These are phyloP conservation scores for Ennomos fuscantarius DNA, from an alignment of 2,888 invertebrate species.

Conservation along the genomic window DNA sequence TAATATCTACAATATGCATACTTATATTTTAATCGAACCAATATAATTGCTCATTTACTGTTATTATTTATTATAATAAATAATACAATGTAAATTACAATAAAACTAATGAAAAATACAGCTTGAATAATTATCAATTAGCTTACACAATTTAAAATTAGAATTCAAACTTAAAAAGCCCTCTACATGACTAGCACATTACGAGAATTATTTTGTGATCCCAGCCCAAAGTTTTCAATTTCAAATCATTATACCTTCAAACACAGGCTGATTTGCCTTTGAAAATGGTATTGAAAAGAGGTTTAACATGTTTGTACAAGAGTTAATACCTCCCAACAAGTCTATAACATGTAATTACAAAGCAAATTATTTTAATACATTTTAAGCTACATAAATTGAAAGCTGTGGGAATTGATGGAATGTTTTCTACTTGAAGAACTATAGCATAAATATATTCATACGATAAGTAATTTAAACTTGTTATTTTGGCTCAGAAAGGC, in stretches of 20 bases:
- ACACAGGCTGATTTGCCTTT: constrained; percentile 1
- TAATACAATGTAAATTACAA: too few species aligned
- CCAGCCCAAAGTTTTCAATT: constrained; percentile 2
- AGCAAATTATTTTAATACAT: constrained; percentile 10
- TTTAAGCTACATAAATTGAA: constrained; percentile 19
- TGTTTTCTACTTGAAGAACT: constrained; percentile 29
- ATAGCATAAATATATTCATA: constrained; percentile 23
- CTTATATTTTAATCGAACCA: too few species aligned
- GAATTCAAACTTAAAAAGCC: neutral
- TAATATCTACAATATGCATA: too few species aligned
- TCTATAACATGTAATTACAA: constrained; percentile 12
- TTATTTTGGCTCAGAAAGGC: constrained; percentile 32
- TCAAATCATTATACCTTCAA: constrained; percentile 2
- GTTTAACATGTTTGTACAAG: constrained; percentile 7
- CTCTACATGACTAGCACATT: neutral
- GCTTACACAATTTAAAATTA: too few species aligned
- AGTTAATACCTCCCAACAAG: constrained; percentile 10
- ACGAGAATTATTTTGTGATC: neutral
- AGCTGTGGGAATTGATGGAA: constrained; percentile 15
- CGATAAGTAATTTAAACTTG: constrained; percentile 27
- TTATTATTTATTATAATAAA: too few species aligned
- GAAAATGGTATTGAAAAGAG: neutral
- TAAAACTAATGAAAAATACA: too few species aligned
- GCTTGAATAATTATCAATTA: too few species aligned
- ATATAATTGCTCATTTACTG: too few species aligned